Conservation (phyloP, 1,140 invertebrate genomes). For the Ericerus pela region DNA sequence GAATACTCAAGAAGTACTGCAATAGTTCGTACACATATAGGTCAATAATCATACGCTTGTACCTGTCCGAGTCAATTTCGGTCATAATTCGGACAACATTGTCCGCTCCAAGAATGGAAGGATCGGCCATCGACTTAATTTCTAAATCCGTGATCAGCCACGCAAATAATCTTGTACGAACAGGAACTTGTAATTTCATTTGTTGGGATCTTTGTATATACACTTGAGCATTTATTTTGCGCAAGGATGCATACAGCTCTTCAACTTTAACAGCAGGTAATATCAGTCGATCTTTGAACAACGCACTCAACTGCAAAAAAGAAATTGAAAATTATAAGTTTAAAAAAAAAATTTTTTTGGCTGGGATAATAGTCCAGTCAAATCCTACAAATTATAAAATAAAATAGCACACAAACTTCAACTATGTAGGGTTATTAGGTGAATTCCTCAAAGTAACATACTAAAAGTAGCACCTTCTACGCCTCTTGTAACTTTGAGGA, state of each 20-base stretch:
- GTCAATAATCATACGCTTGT: constrained; percentile 10
- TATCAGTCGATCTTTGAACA: constrained; percentile 63
- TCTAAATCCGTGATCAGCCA: constrained; percentile 66
- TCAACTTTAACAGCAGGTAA: constrained; percentile 76
- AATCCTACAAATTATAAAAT: too few species aligned
- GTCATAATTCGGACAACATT: constrained; percentile 56
- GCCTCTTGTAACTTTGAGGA: too few species aligned
- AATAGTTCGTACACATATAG: too few species aligned
- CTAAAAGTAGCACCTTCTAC: too few species aligned
- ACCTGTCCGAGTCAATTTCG: constrained; percentile 59
- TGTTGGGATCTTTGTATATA: constrained; percentile 83
- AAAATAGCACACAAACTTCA: too few species aligned
- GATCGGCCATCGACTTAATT: constrained; percentile 73
- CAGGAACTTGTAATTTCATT: constrained; percentile 52
- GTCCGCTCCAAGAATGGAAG: constrained; percentile 65
- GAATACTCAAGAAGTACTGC: too few species aligned
- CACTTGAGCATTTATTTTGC: constrained; percentile 82
- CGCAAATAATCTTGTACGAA: constrained; percentile 59
- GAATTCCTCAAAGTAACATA: too few species aligned
- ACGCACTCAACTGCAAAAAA: constrained; percentile 39
- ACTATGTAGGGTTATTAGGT: too few species aligned
- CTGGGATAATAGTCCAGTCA: background rate
- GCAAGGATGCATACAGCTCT: constrained; percentile 69
- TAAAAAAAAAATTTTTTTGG: background rate
- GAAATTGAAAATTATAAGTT: constrained; percentile 2